phyloP scores from a whole-genome alignment of 2,888 invertebrate species.

The Andrena minutula region DNA sequence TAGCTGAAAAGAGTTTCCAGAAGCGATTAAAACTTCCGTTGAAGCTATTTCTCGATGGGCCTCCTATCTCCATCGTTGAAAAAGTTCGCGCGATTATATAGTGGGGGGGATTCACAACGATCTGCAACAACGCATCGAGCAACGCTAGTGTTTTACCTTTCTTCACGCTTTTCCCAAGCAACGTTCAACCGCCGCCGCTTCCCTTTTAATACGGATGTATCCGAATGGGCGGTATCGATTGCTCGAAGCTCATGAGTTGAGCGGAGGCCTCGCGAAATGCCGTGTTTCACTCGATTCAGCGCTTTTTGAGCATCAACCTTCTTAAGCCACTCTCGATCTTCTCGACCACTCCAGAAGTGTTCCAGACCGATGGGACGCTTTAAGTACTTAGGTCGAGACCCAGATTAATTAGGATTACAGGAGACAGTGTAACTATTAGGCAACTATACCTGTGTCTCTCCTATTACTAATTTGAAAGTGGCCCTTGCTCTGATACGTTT shows the following conservation, averaged over 20 bases:
- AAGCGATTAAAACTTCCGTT: slow-evolving; percentile 43
- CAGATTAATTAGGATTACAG: slow-evolving; percentile 41
- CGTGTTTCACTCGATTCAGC: slow-evolving; percentile 46
- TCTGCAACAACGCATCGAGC: background rate
- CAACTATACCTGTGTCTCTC: background rate
- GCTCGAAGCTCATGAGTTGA: slow-evolving; percentile 2
- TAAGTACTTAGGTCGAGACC: background rate
- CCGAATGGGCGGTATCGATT: slow-evolving; percentile 41
- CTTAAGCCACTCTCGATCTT: slow-evolving; percentile 46
- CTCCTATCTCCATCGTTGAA: background rate
- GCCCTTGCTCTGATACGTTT: background rate
- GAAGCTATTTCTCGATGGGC: slow-evolving; percentile 7
- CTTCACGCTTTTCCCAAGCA: background rate
- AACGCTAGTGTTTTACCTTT: background rate
- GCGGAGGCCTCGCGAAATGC: slow-evolving; percentile 22
- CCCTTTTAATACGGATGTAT: background rate
- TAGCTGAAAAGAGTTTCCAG: background rate
- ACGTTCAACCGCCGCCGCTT: background rate
- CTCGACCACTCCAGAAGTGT: slow-evolving; percentile 10
- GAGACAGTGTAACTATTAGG: background rate
- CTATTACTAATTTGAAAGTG: slow-evolving; percentile 4
- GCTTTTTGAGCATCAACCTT: slow-evolving; percentile 46
- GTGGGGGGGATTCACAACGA: background rate
- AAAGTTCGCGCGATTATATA: slow-evolving; percentile 21
- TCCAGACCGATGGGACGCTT: slow-evolving; percentile 20